Evolutionary conservation across 1,140 invertebrate genomes (phyloP), one percentile per base, ranked within the genome.

Genomic region (Anagrus nilaparvatae): DNA sequence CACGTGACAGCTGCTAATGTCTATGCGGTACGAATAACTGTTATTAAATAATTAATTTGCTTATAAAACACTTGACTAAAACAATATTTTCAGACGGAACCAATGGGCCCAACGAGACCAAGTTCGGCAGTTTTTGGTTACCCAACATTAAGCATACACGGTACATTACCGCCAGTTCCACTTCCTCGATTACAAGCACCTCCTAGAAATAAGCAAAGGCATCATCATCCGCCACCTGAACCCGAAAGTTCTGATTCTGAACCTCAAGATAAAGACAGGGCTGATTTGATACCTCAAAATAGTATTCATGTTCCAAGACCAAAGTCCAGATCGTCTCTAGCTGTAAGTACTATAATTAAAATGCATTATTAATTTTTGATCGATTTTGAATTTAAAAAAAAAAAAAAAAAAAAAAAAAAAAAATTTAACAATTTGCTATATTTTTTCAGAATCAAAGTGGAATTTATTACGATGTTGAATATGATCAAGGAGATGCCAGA

Each of bases 401-500:
- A 27, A 7, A 27, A 27, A 27, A 27, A 27, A 27, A 7, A 27
- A 27, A 12, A 27, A 27, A 6, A 27, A 27, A 27, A 27, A 27
- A 27, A 7, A 12, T 27, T 27, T 27, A 27, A 7, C 24, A 27
- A 27, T 43, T 31, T 51, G 29, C 27, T 28, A 31, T 41, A 40
- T 18, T 50, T 44, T 65, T 63, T 34, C 53, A 74, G 84, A 87
- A 86, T 63, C 84, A 87, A 71, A 87, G 81, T 51, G 83, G 82
- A 33, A 88, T 89, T 49, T 89, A 89, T 60, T 87, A 87, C 53
- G 85, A 89, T 55, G 84, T 87, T 14, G 84, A 89, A 46, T 88
- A 87, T 51, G 84, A 87, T 54, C 77, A 79, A 51, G 77, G 75
- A 40, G 72, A 74, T 50, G 67, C 73, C 55, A 69, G 75, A 55